Evolutionary conservation across 2,888 invertebrate genomes (phyloP).

Genomic region (Nebria brevicollis): DNA sequence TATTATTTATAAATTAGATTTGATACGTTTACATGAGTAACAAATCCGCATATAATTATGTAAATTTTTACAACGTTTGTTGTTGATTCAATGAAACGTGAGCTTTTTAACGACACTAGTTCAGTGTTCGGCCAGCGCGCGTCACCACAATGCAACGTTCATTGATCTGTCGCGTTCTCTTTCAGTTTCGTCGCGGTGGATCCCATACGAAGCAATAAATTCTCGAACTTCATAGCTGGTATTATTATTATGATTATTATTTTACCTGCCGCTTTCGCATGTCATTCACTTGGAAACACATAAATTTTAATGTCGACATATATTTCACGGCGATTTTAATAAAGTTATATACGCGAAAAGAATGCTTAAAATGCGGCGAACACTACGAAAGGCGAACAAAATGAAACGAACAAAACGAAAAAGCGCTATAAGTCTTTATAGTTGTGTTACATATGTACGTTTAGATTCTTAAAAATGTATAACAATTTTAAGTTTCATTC

Average conservation of each 20-base stretch:
- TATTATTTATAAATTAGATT: not conserved
- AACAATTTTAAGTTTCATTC: not conserved
- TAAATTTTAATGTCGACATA: slow-evolving; percentile 34
- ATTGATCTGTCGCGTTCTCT: slow-evolving; percentile 36
- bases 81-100: slow-evolving; percentile 6
- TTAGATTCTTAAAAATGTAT: not conserved
- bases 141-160: slow-evolving; percentile 40
- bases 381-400: not conserved
- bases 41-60: slow-evolving; percentile 1
- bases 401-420: not conserved
- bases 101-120: slow-evolving; percentile 12
- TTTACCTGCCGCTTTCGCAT: slow-evolving; percentile 28
- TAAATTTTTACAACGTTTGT: not conserved
- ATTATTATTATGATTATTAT: slow-evolving; percentile 37
- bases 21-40: not conserved
- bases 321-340: slow-evolving; percentile 36
- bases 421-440: not conserved
- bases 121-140: slow-evolving; percentile 18
- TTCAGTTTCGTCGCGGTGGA: slow-evolving; percentile 10
- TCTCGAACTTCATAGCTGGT: slow-evolving; percentile 24
- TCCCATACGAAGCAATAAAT: slow-evolving; percentile 27
- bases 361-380: slow-evolving; percentile 9
- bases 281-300: slow-evolving; percentile 35
- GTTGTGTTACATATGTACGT: not conserved
- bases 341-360: slow-evolving; percentile 23